These are phyloP conservation scores for Augochlorella aurata DNA, from an alignment of 2,888 invertebrate species.

Conservation along the genomic window DNA sequence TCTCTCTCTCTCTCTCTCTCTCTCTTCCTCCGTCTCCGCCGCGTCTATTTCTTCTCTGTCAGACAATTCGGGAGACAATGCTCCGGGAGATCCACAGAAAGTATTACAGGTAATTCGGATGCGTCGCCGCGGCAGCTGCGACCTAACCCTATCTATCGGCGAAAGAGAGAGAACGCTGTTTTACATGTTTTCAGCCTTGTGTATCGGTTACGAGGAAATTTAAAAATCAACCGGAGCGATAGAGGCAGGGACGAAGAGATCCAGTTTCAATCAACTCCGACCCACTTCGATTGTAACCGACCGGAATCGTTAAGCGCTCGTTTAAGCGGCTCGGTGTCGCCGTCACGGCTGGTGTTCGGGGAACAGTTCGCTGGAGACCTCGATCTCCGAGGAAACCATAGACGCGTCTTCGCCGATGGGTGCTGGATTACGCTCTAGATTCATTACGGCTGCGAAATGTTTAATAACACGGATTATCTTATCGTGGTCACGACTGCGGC, in stretches of 20 bases:
- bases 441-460: constrained; percentile 41
- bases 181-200: background rate
- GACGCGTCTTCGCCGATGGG: constrained; percentile 10
- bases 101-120: constrained; percentile 1
- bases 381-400: background rate
- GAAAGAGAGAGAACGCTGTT: background rate
- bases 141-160: background rate
- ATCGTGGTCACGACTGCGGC: constrained; percentile 29
- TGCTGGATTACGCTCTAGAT: constrained; percentile 21
- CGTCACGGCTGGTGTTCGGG: background rate
- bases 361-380: background rate
- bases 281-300: constrained; percentile 18
- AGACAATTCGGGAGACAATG: too few relatives aligned
- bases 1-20: background rate
- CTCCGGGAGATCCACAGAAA: background rate
- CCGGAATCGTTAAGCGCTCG: constrained; percentile 5
- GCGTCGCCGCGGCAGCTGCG: background rate
- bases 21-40: too few relatives aligned
- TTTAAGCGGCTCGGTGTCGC: background rate
- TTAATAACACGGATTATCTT: constrained; percentile 52
- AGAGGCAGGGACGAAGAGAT: background rate
- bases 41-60: too few relatives aligned
- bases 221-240: constrained; percentile 8
- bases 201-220: constrained; percentile 12
- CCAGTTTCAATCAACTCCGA: constrained; percentile 31